Percentiles rank a stretch among this genome's conserved stretches.
phyloP scores from a whole-genome alignment of 2,797 vertebrate genomes.

The Allobates femoralis region DNA sequence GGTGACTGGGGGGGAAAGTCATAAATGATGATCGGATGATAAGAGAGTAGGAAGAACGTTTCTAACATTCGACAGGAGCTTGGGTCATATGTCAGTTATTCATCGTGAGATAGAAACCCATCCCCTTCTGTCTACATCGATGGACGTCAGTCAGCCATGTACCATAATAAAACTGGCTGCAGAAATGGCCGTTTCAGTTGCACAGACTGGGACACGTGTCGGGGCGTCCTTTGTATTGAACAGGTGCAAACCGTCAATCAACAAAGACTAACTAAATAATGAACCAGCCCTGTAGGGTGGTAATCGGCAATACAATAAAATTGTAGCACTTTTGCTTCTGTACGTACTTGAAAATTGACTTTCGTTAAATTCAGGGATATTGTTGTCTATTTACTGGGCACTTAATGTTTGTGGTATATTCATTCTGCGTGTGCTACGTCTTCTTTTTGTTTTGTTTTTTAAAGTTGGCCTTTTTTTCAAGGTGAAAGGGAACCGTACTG shows the following conservation, averaged over 20 bases:
- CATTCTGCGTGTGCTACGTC: slow-evolving; percentile 4
- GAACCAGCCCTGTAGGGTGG: slow-evolving; percentile 10
- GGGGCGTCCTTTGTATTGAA: background rate
- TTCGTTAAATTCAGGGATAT: slow-evolving; percentile 57
- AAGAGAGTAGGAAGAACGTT: background rate
- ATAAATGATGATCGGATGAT: background rate
- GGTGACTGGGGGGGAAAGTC: background rate
- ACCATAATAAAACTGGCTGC: background rate
- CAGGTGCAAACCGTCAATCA: background rate
- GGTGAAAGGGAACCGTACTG: background rate
- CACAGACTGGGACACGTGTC: background rate
- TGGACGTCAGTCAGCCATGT: background rate
- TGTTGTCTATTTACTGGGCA: background rate
- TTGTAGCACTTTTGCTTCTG: slow-evolving; percentile 37
- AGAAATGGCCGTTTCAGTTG: background rate
- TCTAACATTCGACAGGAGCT: slow-evolving; percentile 15
- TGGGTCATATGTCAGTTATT: background rate
- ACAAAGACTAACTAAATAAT: background rate
- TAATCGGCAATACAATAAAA: slow-evolving; percentile 47
- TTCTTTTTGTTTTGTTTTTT: background rate
- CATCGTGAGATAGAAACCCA: background rate
- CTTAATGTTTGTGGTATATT: background rate
- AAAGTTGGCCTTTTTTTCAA: background rate
- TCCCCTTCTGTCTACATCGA: background rate
- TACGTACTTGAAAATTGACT: slow-evolving; percentile 47